These are phyloP conservation scores for Gulo gulo DNA, from an alignment of 2,113 vertebrate genomes.

Conservation along the genomic window DNA sequence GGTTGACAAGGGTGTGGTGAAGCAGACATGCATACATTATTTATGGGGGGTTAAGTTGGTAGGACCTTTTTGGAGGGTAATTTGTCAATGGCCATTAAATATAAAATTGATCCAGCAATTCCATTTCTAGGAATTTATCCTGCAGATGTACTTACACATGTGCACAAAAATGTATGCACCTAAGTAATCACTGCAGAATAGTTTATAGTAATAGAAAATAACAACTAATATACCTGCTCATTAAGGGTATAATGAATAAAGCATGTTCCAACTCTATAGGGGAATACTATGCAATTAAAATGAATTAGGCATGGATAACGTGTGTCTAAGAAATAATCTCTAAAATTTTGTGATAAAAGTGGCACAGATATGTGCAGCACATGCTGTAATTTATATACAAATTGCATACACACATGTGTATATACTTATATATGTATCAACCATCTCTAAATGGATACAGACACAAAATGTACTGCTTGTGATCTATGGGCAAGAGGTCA, in stretches of 20 bases:
- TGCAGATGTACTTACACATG: not conserved
- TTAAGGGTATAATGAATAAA: not conserved
- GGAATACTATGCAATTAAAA: not conserved
- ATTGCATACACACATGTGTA: not conserved
- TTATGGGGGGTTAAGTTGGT: not conserved
- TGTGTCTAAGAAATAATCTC: not conserved
- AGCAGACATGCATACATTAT: not conserved
- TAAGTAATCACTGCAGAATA: not conserved
- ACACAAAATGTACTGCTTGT: not conserved
- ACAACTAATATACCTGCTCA: not conserved
- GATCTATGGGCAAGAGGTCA: not conserved
- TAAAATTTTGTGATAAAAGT: not conserved
- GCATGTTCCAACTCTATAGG: not conserved
- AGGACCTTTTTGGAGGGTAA: not conserved
- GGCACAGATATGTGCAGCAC: not conserved
- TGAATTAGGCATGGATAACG: not conserved
- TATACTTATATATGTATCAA: not conserved
- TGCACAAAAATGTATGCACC: not conserved
- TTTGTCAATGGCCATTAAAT: not conserved
- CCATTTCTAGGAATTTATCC: not conserved
- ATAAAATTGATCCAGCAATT: conserved; percentile 24
- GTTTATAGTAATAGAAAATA: not conserved
- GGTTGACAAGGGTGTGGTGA: not conserved
- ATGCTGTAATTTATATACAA: not conserved
- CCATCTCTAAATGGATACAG: not conserved